Evolutionary conservation across 1,140 invertebrate genomes (phyloP).

Genomic region (Trachymyrmex septentrionalis): DNA sequence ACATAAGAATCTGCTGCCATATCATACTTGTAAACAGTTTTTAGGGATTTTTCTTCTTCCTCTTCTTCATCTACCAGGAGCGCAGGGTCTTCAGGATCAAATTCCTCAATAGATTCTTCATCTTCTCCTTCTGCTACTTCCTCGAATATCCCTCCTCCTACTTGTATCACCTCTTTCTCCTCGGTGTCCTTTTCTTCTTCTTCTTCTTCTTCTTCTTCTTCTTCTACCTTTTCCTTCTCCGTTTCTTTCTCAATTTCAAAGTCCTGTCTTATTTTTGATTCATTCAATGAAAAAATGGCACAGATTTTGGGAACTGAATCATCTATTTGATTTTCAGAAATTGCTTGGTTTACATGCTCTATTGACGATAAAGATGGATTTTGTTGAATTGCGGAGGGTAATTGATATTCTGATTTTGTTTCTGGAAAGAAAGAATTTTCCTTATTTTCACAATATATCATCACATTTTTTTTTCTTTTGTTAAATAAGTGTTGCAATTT

Average conservation of each 20-base stretch:
- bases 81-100: slow-evolving; percentile 83
- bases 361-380: neutral
- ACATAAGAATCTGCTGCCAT: slow-evolving; percentile 73
- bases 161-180: neutral
- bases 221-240: neutral
- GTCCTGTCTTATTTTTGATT: neutral
- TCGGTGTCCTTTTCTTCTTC: neutral
- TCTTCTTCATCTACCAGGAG: slow-evolving; percentile 73
- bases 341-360: neutral
- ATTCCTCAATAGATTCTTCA: slow-evolving; percentile 84
- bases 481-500: neutral
- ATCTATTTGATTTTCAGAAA: slow-evolving; percentile 5
- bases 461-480: neutral
- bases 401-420: neutral
- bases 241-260: neutral
- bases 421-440: slow-evolving; percentile 8
- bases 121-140: slow-evolving; percentile 73
- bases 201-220: neutral
- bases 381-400: slow-evolving; percentile 22
- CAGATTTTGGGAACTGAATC: slow-evolving; percentile 37
- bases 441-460: neutral
- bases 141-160: slow-evolving; percentile 58
- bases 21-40: slow-evolving; percentile 77
- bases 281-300: slow-evolving; percentile 37
- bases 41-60: slow-evolving; percentile 55